Evolutionary conservation across 2,113 vertebrate species (phyloP).

Genomic region (Pundamilia nyererei): DNA sequence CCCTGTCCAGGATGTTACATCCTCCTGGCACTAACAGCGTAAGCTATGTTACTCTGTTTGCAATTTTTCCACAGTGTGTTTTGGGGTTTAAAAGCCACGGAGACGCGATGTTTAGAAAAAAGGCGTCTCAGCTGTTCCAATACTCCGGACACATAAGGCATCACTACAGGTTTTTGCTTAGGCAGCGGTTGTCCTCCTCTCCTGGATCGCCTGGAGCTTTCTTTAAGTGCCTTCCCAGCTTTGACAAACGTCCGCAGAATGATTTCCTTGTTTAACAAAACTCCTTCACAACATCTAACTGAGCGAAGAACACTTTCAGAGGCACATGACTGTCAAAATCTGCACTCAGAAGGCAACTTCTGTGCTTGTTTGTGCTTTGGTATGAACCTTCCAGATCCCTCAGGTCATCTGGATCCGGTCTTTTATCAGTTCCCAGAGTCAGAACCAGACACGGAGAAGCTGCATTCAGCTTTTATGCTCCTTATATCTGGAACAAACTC

Average conservation of each 20-base stretch:
- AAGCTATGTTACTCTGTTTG: not conserved
- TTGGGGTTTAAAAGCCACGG: not conserved
- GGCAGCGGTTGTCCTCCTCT: not conserved
- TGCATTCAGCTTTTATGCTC: no score
- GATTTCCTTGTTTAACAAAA: not conserved
- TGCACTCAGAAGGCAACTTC: no score
- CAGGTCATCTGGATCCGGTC: no score
- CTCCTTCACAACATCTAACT: not conserved
- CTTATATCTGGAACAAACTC: no score
- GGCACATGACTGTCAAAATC: not conserved
- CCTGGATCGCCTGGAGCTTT: not conserved
- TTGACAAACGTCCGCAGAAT: not conserved
- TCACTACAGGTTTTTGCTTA: fast-evolving
- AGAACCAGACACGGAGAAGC: no score
- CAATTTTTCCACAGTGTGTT: not conserved
- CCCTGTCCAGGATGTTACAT: not conserved
- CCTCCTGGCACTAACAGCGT: not conserved
- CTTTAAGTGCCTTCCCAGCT: not conserved
- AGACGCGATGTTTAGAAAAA: not conserved
- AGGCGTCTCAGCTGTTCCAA: not conserved
- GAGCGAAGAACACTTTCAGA: not conserved
- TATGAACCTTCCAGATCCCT: no score
- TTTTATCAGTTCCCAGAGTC: no score
- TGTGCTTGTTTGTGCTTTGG: no score
- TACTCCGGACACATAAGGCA: not conserved